Evolutionary conservation across 2,888 invertebrate species (phyloP), one percentile per base, ranked within the genome.

Genomic region (Tethea ocularis): DNA sequence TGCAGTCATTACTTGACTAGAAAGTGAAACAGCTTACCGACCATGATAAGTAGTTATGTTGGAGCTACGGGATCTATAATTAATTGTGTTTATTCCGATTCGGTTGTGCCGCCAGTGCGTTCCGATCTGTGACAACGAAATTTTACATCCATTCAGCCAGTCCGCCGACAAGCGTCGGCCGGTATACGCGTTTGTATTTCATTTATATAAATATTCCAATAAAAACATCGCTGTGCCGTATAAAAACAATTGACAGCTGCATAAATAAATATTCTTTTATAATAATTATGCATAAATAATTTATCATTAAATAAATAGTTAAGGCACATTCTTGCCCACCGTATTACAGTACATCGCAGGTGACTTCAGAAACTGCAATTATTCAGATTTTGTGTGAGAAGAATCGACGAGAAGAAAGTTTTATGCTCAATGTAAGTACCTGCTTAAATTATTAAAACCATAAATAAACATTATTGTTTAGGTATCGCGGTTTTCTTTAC

Each of bases 91-190:
- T 77, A 79, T 80, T 86, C 74, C 67, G 80, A 88, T 83, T 88
- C 69, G 79, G 89, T 86, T 81, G 90, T 89, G 75, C 89, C 82
- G 82, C 88, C 84, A 83, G 89, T 86, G 81, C 85, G 83, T 83
- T 86, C 80, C 84, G 78, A 84, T 84, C 83, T 80, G 73, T 78
- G 79, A 79, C 81, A 77, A 74, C 77, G 69, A 70, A 79, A 77
- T 84, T 82, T 78, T 75, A 72, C 73, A 77, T 73, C 72, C 70
- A 53, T 41, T 36, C 70, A 52, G 51, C 57, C 88, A 89, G 89
- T 91, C 75, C 75, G 81, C 77, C 74, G 77, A 70, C 79, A 75
- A 74, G 75, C 77, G 82, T 76, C 77, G 68, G 66, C 72, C 75
- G 73, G 82, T 71, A 76, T 77, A 69, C 81, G 79, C 83, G 84